These are phyloP conservation scores for Spea bombifrons DNA, from an alignment of 2,113 vertebrate species.

Conservation along the genomic window DNA sequence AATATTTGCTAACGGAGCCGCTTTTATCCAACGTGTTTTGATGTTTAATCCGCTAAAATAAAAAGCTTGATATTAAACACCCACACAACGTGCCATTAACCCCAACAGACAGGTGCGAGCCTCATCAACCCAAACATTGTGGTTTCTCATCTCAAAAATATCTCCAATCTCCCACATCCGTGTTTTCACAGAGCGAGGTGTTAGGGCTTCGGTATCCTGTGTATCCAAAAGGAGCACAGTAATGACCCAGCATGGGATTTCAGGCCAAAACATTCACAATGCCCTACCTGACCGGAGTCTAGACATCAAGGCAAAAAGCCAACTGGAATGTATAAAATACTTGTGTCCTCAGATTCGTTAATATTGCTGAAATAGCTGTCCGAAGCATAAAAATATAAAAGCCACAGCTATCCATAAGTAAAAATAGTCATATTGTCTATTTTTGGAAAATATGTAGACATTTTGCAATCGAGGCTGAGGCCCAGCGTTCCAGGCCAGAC, in stretches of 20 bases:
- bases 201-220: constrained; percentile 35
- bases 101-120: constrained; percentile 22
- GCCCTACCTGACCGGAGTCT: constrained; percentile 40
- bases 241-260: constrained; percentile 27
- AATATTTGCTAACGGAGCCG: too few species aligned
- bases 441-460: constrained; percentile 12
- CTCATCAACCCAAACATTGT: constrained; percentile 39
- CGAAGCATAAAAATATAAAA: constrained; percentile 26
- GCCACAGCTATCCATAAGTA: constrained; percentile 19
- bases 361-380: constrained; percentile 14
- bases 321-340: constrained; percentile 35
- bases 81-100: background rate
- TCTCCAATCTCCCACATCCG: constrained; percentile 26
- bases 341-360: constrained; percentile 28
- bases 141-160: constrained; percentile 38
- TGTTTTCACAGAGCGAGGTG: constrained; percentile 37
- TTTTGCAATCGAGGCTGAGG: background rate
- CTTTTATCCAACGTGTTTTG: too few species aligned
- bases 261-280: constrained; percentile 41
- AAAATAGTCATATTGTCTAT: background rate
- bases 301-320: constrained; percentile 40
- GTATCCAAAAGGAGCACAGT: constrained; percentile 37
- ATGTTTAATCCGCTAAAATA: too few species aligned
- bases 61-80: background rate
- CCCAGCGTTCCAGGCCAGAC: too few species aligned